These are phyloP conservation scores for Drosophila bipectinata DNA, from an alignment of 1,140 invertebrate genomes.

Conservation along the genomic window DNA sequence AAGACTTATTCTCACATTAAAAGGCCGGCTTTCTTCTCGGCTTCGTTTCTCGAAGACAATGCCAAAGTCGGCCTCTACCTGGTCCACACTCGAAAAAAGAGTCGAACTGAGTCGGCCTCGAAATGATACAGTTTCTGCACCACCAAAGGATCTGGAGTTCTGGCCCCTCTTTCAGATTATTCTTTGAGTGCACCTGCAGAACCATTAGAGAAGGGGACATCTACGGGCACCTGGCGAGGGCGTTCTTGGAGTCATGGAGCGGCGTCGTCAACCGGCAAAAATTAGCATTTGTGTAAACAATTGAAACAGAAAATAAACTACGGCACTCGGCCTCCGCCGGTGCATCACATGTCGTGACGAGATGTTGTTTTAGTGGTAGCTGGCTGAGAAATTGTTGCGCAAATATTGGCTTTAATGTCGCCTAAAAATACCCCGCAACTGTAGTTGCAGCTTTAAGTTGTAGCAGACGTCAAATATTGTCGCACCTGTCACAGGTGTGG, in stretches of 20 bases:
- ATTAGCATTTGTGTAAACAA: constrained; percentile 63
- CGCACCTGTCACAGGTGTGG: constrained; percentile 57
- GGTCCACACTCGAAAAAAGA: neutral
- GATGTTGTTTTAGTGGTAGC: constrained; percentile 39
- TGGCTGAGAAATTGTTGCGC: constrained; percentile 42
- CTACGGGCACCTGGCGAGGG: constrained; percentile 18
- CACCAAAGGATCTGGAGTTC: too few relatives aligned
- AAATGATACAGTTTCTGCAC: too few relatives aligned
- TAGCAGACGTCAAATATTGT: constrained; percentile 37
- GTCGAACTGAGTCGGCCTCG: neutral
- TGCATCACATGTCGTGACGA: constrained; percentile 56
- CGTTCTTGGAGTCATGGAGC: constrained; percentile 4
- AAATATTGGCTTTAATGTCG: constrained; percentile 48
- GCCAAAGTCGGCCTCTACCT: constrained; percentile 5
- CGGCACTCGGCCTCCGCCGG: constrained; percentile 7
- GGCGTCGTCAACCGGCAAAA: constrained; percentile 27
- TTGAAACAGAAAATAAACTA: constrained; percentile 39
- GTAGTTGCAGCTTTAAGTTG: constrained; percentile 45
- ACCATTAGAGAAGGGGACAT: constrained; percentile 16
- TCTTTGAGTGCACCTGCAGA: neutral
- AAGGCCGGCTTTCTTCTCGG: constrained; percentile 8
- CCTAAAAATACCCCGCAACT: constrained; percentile 54
- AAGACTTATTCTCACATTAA: constrained; percentile 48
- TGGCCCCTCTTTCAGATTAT: neutral
- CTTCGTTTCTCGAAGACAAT: neutral